A percentile compares a stretch with the other conserved stretches of the same genome.
phyloP scores from a whole-genome alignment of 1,140 invertebrate genomes.

The Helicoverpa zea region DNA sequence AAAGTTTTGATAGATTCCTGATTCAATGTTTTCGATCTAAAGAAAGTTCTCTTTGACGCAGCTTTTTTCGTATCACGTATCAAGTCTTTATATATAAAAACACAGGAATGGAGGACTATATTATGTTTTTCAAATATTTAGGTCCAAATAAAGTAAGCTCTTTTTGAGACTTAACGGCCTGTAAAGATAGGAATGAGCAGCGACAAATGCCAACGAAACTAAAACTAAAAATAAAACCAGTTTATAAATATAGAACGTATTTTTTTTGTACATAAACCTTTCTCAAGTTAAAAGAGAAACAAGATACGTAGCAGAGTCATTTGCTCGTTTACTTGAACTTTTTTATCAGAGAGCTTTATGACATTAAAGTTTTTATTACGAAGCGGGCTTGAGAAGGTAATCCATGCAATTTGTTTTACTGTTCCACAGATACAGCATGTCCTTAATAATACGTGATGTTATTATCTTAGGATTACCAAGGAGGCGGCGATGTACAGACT shows the following conservation, averaged over 20 bases:
- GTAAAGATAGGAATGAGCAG: neutral
- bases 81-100: slow-evolving; percentile 15
- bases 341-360: slow-evolving; percentile 50
- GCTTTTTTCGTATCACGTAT: neutral
- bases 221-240: slow-evolving; percentile 10
- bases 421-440: slow-evolving; percentile 62
- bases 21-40: slow-evolving; percentile 34
- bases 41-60: neutral
- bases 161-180: neutral
- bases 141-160: neutral
- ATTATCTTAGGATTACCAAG: slow-evolving; percentile 67
- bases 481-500: slow-evolving; percentile 29
- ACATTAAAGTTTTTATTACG: slow-evolving; percentile 66
- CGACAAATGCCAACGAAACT: neutral
- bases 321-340: slow-evolving; percentile 43
- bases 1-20: slow-evolving; percentile 34
- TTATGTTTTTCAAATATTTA: neutral
- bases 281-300: slow-evolving; percentile 22
- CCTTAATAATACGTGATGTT: slow-evolving; percentile 71
- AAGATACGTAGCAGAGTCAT: slow-evolving; percentile 18
- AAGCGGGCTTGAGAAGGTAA: slow-evolving; percentile 61
- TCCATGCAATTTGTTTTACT: slow-evolving; percentile 73
- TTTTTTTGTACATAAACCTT: slow-evolving; percentile 22
- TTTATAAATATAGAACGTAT: slow-evolving; percentile 7
- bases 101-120: neutral